Evolutionary conservation across 2,888 invertebrate species (phyloP), one percentile per base, ranked within the genome.

Genomic region (Anoplius nigerrimus): DNA sequence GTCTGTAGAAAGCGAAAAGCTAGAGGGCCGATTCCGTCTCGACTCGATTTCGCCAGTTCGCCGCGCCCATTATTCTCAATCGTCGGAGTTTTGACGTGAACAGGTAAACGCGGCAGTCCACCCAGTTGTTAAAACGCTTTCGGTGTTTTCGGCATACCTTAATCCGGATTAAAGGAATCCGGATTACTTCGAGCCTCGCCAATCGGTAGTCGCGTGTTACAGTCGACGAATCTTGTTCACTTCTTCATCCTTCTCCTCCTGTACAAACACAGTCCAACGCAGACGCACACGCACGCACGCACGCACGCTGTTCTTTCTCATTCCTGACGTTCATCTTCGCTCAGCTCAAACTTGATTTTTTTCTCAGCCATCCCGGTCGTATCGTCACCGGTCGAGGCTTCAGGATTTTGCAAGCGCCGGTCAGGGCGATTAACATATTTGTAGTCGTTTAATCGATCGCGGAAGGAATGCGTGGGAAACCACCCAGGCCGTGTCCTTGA

Each of bases 91-190:
- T 34, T 34, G 34, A 34, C 34, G 34, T 34, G 34, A 11, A 3
- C 69, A 71, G 71, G 66, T 69, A 75, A 72, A 69, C 62, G 65
- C 69, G 27, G 52, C 34, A 13, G 34, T 6, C 34, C n/a, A 1
- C 6, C 6, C 34, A 13, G 6, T 15, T n/a, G 84, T 85, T 88
- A 87, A 88, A 88, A 87, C 82, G 85, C 82, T 87, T 88, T 88
- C 75, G 85, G 71, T 88, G 88, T 88, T 87, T 82, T 77, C 74
- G 79, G 48, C 81, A 86, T 82, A 79, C 76, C 81, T 84, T 88
- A 85, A 88, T 88, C 88, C 88, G 88, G 34, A 34, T 34, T 34
- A 34, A 34, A 34, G 34, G 34, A 34, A 34, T 34, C 34, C 34
- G 34, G 88, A 87, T 88, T 87, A 88, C 75, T 78, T 62, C 74